Percentiles rank a stretch among this genome's conserved stretches.
Evolutionary conservation across 2,888 invertebrate species (phyloP).

Genomic region (Himalopsyche tibetana): DNA sequence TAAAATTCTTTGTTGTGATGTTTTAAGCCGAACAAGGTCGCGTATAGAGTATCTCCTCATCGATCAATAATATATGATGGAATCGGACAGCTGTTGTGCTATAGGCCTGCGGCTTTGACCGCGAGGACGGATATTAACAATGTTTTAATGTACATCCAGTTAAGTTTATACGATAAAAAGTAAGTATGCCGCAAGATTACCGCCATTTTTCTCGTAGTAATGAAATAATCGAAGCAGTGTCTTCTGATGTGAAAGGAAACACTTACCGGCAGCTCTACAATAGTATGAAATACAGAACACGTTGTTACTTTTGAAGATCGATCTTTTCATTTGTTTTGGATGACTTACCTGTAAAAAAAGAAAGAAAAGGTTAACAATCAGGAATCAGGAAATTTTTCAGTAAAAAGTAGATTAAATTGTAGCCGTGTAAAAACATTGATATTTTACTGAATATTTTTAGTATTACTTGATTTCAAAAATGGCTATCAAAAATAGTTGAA

Average conservation of each 20-base stretch:
- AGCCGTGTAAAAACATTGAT: too few relatives aligned
- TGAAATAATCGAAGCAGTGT: not conserved
- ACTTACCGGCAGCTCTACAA: not conserved
- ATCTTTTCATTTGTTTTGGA: too few relatives aligned
- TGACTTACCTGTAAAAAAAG: not conserved
- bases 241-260: not conserved
- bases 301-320: not conserved
- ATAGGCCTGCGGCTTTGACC: not conserved
- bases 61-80: not conserved
- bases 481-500: too few relatives aligned
- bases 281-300: not conserved
- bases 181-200: not conserved
- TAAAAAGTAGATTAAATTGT: too few relatives aligned
- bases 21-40: not conserved
- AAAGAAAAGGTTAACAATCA: not conserved
- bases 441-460: too few relatives aligned
- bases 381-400: not conserved
- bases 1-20: slow-evolving; percentile 12
- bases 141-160: not conserved
- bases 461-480: too few relatives aligned
- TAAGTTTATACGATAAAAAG: not conserved
- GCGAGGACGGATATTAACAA: not conserved
- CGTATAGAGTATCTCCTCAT: not conserved
- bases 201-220: not conserved
- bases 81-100: not conserved